Percentiles rank a stretch among this genome's conserved stretches.
These are phyloP conservation scores for Microtus oregoni DNA, from an alignment of 2,113 vertebrate species.

Conservation along the genomic window DNA sequence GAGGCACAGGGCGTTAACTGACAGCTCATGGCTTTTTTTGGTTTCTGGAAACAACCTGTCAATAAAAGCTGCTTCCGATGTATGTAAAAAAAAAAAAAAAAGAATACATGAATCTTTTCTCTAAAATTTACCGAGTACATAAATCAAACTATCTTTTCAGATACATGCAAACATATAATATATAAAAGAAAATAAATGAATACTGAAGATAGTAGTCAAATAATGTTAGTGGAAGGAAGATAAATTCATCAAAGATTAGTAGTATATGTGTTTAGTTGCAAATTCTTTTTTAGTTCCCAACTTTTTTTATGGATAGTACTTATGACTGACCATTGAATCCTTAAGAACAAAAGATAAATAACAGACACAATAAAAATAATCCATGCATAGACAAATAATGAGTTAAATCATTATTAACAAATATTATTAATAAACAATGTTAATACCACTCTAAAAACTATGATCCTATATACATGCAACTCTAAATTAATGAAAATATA, in stretches of 20 bases:
- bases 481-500: not conserved
- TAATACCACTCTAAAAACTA: not conserved
- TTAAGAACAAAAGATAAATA: not conserved
- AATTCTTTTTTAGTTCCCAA: not conserved
- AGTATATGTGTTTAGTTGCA: not conserved
- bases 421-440: not conserved
- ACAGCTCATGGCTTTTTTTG: constrained; percentile 24
- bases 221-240: not conserved
- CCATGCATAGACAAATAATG: not conserved
- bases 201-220: constrained; percentile 1
- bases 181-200: not conserved
- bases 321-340: not conserved
- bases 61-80: constrained; percentile 78
- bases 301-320: not conserved
- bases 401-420: not conserved
- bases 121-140: not conserved
- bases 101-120: not conserved
- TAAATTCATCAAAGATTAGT: not conserved
- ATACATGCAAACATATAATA: not conserved
- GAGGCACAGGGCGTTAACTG: not conserved
- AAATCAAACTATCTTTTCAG: constrained; percentile 16
- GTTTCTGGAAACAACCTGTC: constrained; percentile 58
- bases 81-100: too few species aligned
- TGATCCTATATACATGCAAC: not conserved
- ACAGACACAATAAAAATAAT: not conserved